Conservation (phyloP, 2,888 invertebrate species). For the Chydorus sphaericus region DNA sequence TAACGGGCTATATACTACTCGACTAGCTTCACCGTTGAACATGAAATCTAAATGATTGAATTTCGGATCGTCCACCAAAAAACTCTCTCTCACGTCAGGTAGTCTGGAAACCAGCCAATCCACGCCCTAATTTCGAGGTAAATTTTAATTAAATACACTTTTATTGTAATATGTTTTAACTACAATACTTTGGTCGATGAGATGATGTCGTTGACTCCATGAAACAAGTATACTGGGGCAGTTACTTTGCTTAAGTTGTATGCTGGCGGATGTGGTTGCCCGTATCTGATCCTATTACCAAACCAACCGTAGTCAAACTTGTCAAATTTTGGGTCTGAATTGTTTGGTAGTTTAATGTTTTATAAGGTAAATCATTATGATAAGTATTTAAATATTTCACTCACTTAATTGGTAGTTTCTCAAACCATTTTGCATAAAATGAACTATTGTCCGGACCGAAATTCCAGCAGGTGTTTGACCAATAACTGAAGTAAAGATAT, state of each 20-base stretch:
- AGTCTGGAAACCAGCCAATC: slow-evolving; percentile 25
- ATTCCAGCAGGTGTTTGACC: slow-evolving; percentile 26
- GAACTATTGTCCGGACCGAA: slow-evolving; percentile 24
- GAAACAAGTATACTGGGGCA: slow-evolving; percentile 25
- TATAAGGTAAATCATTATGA: background rate
- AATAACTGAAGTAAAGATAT: slow-evolving; percentile 26
- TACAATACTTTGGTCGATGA: slow-evolving; percentile 23
- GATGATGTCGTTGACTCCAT: slow-evolving; percentile 26
- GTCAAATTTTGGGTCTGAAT: background rate
- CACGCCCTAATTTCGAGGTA: slow-evolving; percentile 18
- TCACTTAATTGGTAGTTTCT: background rate
- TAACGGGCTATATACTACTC: no score
- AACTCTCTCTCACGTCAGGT: slow-evolving; percentile 27
- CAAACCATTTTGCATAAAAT: slow-evolving; percentile 23
- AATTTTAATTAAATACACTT: background rate
- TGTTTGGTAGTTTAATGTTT: background rate
- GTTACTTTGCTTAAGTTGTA: slow-evolving; percentile 24
- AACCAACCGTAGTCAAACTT: slow-evolving; percentile 17
- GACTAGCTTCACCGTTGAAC: no score
- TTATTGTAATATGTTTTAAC: background rate
- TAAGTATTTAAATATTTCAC: background rate
- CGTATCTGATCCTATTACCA: slow-evolving; percentile 17
- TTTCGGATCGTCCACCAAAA: slow-evolving; percentile 4
- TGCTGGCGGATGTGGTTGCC: slow-evolving; percentile 25
- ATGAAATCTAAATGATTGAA: slow-evolving; percentile 19